These are phyloP conservation scores for Isichthys henryi DNA, from an alignment of 2,113 vertebrate genomes.

Conservation along the genomic window DNA sequence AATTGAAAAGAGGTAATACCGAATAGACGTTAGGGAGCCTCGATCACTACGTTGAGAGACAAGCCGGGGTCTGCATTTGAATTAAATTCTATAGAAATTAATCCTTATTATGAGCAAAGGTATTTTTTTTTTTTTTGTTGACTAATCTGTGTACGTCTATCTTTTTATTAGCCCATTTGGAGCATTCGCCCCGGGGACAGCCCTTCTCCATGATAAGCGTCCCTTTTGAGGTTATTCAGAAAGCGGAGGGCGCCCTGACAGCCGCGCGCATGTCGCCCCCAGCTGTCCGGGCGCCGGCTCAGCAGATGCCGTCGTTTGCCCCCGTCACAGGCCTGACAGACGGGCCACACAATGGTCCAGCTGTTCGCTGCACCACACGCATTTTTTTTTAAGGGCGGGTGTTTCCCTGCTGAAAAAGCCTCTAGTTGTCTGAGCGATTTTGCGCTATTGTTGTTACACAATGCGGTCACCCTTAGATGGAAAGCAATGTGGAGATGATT, in stretches of 20 bases:
- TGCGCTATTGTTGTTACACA: conserved; percentile 30
- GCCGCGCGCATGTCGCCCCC: neutral
- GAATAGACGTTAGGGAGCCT: neutral
- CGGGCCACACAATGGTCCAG: conserved; percentile 44
- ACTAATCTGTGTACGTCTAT: neutral
- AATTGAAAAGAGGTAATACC: neutral
- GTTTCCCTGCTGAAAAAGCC: neutral
- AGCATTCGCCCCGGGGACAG: neutral
- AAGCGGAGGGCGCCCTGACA: neutral
- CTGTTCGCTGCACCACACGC: conserved; percentile 24
- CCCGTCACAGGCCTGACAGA: conserved; percentile 25
- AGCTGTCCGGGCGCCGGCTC: conserved; percentile 26
- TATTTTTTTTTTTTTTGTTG: neutral
- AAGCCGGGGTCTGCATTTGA: neutral
- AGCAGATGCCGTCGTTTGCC: conserved; percentile 45
- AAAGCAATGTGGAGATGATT: neutral
- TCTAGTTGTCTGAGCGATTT: conserved; percentile 52
- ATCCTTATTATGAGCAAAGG: neutral
- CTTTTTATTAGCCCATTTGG: neutral
- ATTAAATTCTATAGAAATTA: neutral
- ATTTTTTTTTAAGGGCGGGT: conserved; percentile 32
- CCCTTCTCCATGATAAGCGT: neutral
- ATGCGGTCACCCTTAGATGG: conserved; percentile 22
- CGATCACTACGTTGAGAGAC: neutral
- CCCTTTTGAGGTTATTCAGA: neutral